Conservation (phyloP, 2,888 invertebrate species). For the Cheilosia impressa region DNA sequence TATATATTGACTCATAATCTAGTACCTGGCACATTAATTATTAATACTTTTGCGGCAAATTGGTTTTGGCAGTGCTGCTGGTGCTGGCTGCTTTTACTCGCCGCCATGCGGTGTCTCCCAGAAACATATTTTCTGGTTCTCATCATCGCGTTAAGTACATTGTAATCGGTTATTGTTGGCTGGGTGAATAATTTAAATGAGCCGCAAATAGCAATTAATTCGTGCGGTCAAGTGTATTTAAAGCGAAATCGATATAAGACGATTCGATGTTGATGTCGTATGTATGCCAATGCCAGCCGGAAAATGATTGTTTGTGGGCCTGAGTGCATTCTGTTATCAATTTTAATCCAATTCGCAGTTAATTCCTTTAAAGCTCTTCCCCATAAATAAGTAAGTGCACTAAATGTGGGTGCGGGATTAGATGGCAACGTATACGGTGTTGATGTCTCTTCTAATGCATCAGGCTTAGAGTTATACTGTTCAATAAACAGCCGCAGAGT, state of each 20-base stretch:
- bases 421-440: no score
- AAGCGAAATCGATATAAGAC: conserved; percentile 36
- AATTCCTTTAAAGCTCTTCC: no score
- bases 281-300: background rate
- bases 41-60: conserved; percentile 28
- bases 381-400: no score
- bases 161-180: conserved; percentile 49
- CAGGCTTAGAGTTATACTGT: no score
- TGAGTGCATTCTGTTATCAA: background rate
- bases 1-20: conserved; percentile 49
- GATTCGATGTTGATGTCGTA: conserved; percentile 37
- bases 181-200: conserved; percentile 46
- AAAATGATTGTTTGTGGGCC: conserved; percentile 6
- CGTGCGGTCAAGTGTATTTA: conserved; percentile 49
- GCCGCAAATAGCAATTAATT: conserved; percentile 62
- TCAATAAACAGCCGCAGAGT: no score
- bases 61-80: conserved; percentile 1
- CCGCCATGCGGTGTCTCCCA: conserved; percentile 1
- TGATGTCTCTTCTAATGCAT: no score
- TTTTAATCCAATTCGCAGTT: background rate
- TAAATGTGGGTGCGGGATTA: no score
- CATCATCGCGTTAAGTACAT: conserved; percentile 39
- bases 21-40: conserved; percentile 44
- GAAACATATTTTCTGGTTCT: conserved; percentile 33
- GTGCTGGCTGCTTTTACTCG: background rate